phyloP scores from a whole-genome alignment of 2,888 invertebrate species.

The Ceraclea dissimilis region DNA sequence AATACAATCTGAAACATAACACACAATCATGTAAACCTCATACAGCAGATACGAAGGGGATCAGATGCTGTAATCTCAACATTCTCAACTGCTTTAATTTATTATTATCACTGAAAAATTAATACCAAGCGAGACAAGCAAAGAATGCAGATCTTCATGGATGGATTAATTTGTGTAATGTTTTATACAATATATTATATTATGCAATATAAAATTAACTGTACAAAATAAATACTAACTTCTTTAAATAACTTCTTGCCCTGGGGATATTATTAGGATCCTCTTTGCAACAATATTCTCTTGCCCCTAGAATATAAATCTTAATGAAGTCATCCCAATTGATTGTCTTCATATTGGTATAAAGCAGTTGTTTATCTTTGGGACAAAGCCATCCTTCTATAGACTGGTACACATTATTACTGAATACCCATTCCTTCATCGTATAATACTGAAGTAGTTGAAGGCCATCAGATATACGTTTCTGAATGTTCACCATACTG shows the following conservation, averaged over 20 bases:
- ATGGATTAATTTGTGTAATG: too few species aligned
- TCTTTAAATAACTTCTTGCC: constrained; percentile 55
- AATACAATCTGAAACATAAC: constrained; percentile 44
- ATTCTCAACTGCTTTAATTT: too few species aligned
- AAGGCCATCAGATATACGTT: constrained; percentile 54
- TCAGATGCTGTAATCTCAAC: too few species aligned
- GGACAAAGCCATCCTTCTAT: constrained; percentile 28
- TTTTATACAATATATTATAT: too few species aligned
- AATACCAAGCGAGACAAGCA: too few species aligned
- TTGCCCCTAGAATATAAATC: constrained; percentile 72
- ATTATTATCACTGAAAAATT: too few species aligned
- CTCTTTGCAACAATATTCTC: constrained; percentile 79
- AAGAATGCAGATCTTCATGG: too few species aligned
- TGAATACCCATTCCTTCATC: constrained; percentile 62
- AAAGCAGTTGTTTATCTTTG: constrained; percentile 30
- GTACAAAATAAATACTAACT: too few species aligned
- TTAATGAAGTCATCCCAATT: constrained; percentile 60
- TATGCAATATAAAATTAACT: too few species aligned
- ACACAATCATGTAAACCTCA: too few species aligned
- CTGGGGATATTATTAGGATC: constrained; percentile 67
- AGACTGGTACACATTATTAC: constrained; percentile 33
- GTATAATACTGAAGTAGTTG: constrained; percentile 72
- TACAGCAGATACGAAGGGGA: too few species aligned
- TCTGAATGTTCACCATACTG: constrained; percentile 59
- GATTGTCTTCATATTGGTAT: constrained; percentile 33